These are phyloP conservation scores for Cheirogaleus major DNA, from an alignment of 2,797 vertebrate species.

Conservation along the genomic window DNA sequence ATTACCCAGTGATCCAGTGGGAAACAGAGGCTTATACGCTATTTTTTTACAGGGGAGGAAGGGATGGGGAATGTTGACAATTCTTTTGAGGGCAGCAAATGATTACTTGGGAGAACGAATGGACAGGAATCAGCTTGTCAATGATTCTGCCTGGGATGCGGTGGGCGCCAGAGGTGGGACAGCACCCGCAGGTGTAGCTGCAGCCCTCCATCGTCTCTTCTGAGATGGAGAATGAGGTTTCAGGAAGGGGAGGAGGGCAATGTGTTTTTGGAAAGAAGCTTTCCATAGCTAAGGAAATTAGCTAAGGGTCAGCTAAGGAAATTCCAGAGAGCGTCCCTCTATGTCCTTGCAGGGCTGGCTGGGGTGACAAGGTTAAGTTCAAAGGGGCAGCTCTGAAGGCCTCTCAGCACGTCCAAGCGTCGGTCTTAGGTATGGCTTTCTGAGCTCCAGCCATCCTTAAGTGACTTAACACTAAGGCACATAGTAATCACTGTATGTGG, in stretches of 20 bases:
- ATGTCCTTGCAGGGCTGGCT: not conserved
- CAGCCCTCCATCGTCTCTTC: not conserved
- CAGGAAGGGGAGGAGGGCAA: not conserved
- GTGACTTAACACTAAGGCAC: not conserved
- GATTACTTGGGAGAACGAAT: not conserved
- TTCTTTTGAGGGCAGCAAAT: not conserved
- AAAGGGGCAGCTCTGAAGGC: not conserved
- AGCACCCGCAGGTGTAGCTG: not conserved
- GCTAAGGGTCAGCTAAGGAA: too few relatives aligned
- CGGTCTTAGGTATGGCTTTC: not conserved
- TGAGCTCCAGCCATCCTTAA: not conserved
- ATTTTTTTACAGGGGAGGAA: not conserved
- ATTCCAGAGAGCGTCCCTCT: not conserved
- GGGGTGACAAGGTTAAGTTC: not conserved
- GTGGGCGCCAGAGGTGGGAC: not conserved
- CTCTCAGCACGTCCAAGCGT: not conserved
- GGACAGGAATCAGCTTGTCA: not conserved
- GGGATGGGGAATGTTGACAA: not conserved
- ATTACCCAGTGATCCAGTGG: not conserved
- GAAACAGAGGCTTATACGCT: not conserved
- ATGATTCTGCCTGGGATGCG: not conserved
- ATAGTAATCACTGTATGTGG: accelerated
- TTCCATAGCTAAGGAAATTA: too few relatives aligned
- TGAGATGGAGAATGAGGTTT: not conserved
- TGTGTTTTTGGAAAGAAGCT: not conserved